phyloP scores from a whole-genome alignment of 1,140 invertebrate genomes.

The Ericerus pela region DNA sequence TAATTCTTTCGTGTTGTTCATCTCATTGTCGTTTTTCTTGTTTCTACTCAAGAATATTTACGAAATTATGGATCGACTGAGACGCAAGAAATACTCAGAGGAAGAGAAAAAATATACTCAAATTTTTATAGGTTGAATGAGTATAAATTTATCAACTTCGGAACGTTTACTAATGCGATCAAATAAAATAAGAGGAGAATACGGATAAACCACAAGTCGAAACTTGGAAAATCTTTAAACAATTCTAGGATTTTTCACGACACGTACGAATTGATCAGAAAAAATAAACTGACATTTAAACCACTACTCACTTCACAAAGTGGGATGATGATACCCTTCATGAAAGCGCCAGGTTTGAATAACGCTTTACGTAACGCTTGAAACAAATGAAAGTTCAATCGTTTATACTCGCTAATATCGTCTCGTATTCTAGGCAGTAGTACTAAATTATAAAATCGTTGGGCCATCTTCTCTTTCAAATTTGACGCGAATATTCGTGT shows the following conservation, averaged over 20 bases:
- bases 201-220: too few species aligned
- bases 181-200: too few species aligned
- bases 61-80: too few species aligned
- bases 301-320: constrained; percentile 53
- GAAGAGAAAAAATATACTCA: too few species aligned
- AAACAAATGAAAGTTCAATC: constrained; percentile 93
- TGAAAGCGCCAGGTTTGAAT: constrained; percentile 96
- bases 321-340: constrained; percentile 91
- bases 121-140: too few species aligned
- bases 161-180: too few species aligned
- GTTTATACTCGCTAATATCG: constrained; percentile 88
- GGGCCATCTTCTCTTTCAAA: constrained; percentile 89
- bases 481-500: constrained; percentile 93
- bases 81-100: too few species aligned
- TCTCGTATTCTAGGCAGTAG: constrained; percentile 84
- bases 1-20: too few species aligned
- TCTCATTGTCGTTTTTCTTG: too few species aligned
- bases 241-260: not conserved
- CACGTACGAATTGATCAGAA: not conserved
- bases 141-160: too few species aligned
- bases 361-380: constrained; percentile 84
- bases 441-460: constrained; percentile 89
- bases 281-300: constrained; percentile 7
- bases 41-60: too few species aligned
- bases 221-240: not conserved